These are phyloP conservation scores for Melanogrammus aeglefinus DNA, from an alignment of 2,797 vertebrate species.

Conservation along the genomic window DNA sequence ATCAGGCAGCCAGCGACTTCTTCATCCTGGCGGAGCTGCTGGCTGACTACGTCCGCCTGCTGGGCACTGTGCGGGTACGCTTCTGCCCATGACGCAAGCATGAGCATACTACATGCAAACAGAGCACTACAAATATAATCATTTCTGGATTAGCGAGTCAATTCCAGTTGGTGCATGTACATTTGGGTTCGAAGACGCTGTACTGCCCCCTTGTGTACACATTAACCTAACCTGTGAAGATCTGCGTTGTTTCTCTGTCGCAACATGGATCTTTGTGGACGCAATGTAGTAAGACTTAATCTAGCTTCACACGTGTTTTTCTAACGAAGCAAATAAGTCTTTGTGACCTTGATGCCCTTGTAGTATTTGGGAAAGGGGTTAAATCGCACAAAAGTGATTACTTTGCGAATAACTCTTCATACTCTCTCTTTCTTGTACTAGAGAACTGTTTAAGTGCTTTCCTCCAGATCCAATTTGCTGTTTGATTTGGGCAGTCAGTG, in stretches of 20 bases:
- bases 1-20: slow-evolving; percentile 92
- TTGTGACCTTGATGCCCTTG: not conserved
- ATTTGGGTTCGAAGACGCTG: not conserved
- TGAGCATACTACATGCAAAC: not conserved
- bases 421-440: not conserved
- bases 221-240: not conserved
- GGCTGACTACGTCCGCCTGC: slow-evolving; percentile 89
- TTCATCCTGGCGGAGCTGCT: slow-evolving; percentile 90
- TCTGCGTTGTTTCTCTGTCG: too few species aligned
- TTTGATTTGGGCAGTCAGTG: not conserved
- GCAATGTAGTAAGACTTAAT: not conserved
- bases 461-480: not conserved
- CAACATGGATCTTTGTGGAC: not conserved
- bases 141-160: not conserved
- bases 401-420: not conserved
- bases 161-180: not conserved
- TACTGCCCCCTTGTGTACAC: not conserved
- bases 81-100: not conserved
- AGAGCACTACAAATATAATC: not conserved
- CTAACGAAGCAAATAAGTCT: not conserved
- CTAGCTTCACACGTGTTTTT: not conserved
- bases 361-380: not conserved
- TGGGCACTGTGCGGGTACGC: slow-evolving; percentile 85
- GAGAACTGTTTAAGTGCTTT: not conserved
- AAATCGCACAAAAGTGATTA: not conserved